A percentile compares a stretch with the other conserved stretches of the same genome.
phyloP scores from a whole-genome alignment of 2,113 vertebrate genomes.

The Chaenocephalus aceratus region DNA sequence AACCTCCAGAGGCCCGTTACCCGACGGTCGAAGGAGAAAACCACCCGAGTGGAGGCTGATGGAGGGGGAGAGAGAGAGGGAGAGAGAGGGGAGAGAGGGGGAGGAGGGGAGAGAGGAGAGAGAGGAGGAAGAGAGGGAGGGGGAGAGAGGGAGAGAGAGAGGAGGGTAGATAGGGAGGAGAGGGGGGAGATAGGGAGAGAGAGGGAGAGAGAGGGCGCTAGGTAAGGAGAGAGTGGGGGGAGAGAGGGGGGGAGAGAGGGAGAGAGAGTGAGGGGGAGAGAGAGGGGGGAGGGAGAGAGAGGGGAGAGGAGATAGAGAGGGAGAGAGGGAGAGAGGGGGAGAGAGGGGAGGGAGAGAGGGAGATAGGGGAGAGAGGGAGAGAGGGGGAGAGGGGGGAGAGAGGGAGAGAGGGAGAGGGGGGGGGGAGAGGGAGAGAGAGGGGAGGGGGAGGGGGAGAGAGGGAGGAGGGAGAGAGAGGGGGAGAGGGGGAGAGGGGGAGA shows the following conservation, averaged over 20 bases:
- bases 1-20: slow-evolving; percentile 92
- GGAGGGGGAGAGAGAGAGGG: slow-evolving; percentile 17
- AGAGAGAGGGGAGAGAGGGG: background rate
- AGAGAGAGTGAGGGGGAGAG: slow-evolving; percentile 18
- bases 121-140: background rate
- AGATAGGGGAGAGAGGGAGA: background rate
- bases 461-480: background rate
- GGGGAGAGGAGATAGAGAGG: background rate
- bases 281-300: background rate
- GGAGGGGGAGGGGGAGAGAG: slow-evolving; percentile 19
- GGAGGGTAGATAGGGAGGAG: no score
- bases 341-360: background rate
- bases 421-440: no score
- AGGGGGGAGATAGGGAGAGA: no score
- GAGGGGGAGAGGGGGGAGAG: background rate
- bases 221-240: no score
- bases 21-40: slow-evolving; percentile 96
- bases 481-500: background rate
- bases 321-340: no score
- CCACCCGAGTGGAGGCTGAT: slow-evolving; percentile 88
- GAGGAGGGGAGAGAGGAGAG: no score
- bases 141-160: background rate
- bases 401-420: no score
- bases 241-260: background rate
- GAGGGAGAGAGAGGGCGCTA: background rate